These are phyloP conservation scores for Danio jaintianensis DNA, from an alignment of 2,797 vertebrate genomes.

Conservation along the genomic window DNA sequence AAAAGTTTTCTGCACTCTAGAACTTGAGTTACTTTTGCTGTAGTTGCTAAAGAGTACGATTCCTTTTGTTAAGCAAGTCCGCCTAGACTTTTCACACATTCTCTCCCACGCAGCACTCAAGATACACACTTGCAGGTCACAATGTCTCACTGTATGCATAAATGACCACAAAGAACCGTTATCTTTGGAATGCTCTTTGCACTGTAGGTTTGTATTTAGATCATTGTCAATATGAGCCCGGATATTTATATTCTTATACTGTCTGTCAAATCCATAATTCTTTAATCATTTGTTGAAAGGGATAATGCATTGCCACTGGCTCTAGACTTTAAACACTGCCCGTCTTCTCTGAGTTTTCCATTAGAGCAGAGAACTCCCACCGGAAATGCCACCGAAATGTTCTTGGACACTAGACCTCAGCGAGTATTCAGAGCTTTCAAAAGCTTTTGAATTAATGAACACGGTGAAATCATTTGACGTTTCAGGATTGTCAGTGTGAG, in stretches of 20 bases:
- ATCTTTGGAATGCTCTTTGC: slow-evolving; percentile 38
- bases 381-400: slow-evolving; percentile 10
- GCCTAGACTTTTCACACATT: slow-evolving; percentile 40
- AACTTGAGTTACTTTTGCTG: background rate
- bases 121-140: slow-evolving; percentile 9
- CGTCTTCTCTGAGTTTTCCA: slow-evolving; percentile 21
- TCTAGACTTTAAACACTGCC: background rate
- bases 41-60: background rate
- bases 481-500: background rate
- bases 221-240: background rate
- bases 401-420: slow-evolving; percentile 5
- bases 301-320: slow-evolving; percentile 5
- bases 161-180: slow-evolving; percentile 27
- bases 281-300: slow-evolving; percentile 35
- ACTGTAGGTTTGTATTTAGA: slow-evolving; percentile 22
- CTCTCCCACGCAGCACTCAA: slow-evolving; percentile 35
- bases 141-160: slow-evolving; percentile 16
- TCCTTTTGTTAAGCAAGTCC: slow-evolving; percentile 1
- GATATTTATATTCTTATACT: slow-evolving; percentile 25
- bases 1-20: too few relatives aligned
- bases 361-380: slow-evolving; percentile 1
- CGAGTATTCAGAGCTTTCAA: slow-evolving; percentile 9
- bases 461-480: slow-evolving; percentile 19
- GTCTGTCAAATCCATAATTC: slow-evolving; percentile 15
- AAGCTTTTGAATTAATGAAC: slow-evolving; percentile 26